Percentiles rank a stretch among this genome's conserved stretches.
Conservation (phyloP, 2,113 vertebrate genomes). For the Proteles cristata region DNA sequence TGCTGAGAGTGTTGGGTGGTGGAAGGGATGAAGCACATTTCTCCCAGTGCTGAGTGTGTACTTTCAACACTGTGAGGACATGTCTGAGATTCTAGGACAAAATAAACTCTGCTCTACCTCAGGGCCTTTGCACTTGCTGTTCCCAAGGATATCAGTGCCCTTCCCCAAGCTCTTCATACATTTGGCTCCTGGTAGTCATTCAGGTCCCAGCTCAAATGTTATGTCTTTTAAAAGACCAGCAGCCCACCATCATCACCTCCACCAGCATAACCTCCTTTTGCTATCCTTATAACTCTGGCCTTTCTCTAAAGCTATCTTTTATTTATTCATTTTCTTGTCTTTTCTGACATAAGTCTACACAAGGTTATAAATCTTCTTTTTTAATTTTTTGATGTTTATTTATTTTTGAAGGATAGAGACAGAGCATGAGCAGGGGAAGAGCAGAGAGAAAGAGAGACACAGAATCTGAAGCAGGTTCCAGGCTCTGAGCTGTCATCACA, state of each 20-base stretch:
- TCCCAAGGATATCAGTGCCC: not conserved
- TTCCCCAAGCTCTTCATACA: not conserved
- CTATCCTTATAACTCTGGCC: conserved; percentile 21
- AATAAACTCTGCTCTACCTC: not conserved
- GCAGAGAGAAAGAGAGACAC: too few relatives aligned
- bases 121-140: conserved; percentile 5
- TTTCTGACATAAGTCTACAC: not conserved
- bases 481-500: too few relatives aligned
- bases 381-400: too few relatives aligned
- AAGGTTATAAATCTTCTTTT: not conserved
- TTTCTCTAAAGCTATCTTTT: conserved; percentile 32
- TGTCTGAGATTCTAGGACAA: conserved; percentile 37
- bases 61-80: conserved; percentile 32
- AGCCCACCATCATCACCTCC: conserved; percentile 10
- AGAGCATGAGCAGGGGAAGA: too few relatives aligned
- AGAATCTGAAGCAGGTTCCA: too few relatives aligned
- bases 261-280: conserved; percentile 16
- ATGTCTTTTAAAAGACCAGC: conserved; percentile 10
- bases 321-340: conserved; percentile 25
- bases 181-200: conserved; percentile 1
- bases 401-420: too few relatives aligned
- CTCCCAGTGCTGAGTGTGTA: not conserved
- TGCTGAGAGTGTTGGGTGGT: conserved; percentile 17
- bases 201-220: not conserved
- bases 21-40: conserved; percentile 15